Conservation (phyloP, 2,797 vertebrate genomes). For the Nannoperca obscura region DNA sequence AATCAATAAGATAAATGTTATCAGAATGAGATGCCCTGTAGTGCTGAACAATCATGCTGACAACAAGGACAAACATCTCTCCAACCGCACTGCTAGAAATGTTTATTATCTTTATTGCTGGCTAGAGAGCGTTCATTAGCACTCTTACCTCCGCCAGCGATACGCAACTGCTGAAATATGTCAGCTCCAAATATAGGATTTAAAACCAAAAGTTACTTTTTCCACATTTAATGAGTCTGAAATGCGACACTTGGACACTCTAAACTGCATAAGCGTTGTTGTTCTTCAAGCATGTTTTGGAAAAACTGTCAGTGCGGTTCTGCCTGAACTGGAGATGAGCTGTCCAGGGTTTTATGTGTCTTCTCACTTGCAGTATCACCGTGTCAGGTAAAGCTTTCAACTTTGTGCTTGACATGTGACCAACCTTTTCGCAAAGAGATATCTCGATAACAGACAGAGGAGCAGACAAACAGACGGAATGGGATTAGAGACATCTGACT, state of each 20-base stretch:
- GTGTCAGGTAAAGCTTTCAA: neutral
- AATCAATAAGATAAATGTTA: neutral
- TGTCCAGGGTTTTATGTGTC: neutral
- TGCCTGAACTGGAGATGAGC: conserved; percentile 5
- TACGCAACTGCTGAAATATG: neutral
- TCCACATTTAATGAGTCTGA: neutral
- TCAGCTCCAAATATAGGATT: neutral
- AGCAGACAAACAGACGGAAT: conserved; percentile 1
- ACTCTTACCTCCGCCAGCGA: neutral
- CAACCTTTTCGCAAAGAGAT: neutral
- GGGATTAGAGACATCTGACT: conserved; percentile 1
- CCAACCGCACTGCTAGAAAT: neutral
- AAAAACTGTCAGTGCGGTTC: neutral
- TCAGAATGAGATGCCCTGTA: neutral
- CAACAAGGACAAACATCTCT: neutral
- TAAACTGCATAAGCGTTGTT: neutral
- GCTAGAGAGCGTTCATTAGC: neutral
- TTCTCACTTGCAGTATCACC: neutral
- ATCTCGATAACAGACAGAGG: neutral
- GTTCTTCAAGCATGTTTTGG: neutral
- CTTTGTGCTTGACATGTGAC: no score
- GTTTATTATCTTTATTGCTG: neutral
- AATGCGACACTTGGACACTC: neutral
- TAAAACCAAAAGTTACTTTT: neutral
- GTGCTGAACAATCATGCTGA: conserved; percentile 1